Evolutionary conservation across 37 sponge, comb jelly and placozoan species (phyloP).

Genomic region (Mnemiopsis leidyi): DNA sequence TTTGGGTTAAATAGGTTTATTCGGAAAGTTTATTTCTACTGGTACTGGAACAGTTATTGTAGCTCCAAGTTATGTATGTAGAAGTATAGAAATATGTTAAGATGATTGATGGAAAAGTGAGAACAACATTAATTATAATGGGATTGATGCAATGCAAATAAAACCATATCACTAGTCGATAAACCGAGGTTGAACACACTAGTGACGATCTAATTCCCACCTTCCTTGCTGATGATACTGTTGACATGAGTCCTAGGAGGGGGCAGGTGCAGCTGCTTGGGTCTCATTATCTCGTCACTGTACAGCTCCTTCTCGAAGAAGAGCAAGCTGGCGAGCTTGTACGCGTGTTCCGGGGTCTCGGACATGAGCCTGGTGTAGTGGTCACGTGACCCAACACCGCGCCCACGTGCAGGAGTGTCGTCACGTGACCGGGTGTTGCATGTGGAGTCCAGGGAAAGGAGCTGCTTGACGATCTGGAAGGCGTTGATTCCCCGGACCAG

Average conservation of each 20-base stretch:
- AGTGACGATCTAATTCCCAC: no score
- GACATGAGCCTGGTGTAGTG: slow-evolving; percentile 1
- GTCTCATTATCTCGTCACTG: slow-evolving; percentile 64
- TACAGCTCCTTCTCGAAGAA: slow-evolving; percentile 67
- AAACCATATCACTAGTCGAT: no score
- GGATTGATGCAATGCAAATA: no score
- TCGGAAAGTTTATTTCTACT: no score
- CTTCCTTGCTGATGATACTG: slow-evolving; percentile 53
- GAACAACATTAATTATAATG: no score
- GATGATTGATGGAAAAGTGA: no score
- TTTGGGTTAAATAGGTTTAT: no score
- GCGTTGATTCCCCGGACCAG: slow-evolving; percentile 54
- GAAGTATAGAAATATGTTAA: no score
- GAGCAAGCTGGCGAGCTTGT: slow-evolving; percentile 45
- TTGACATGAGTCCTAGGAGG: slow-evolving; percentile 62
- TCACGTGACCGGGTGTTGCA: neutral
- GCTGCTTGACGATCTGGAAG: neutral
- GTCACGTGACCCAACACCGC: neutral
- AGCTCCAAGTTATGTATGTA: no score
- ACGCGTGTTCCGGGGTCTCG: slow-evolving; percentile 60
- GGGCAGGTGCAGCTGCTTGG: slow-evolving; percentile 23
- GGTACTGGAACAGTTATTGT: no score
- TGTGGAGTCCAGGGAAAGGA: neutral
- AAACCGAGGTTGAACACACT: no score
- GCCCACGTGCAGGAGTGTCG: neutral